phyloP scores from a whole-genome alignment of 2,797 vertebrate genomes.

The Chloroceryle inda region DNA sequence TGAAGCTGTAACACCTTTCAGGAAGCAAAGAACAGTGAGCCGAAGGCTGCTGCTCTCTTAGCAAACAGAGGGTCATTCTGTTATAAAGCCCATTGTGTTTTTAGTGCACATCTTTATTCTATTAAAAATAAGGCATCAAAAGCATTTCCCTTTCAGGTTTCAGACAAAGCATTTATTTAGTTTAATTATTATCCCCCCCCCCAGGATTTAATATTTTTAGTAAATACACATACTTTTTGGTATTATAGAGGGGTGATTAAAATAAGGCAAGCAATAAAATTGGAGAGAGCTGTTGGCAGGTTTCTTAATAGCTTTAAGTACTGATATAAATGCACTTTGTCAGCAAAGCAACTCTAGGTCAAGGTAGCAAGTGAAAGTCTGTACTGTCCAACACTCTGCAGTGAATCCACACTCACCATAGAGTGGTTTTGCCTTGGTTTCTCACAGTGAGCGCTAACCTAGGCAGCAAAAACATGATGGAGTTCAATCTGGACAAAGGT shows the following conservation, averaged over 20 bases:
- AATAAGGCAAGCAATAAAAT: neutral
- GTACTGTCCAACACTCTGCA: rapidly evolving
- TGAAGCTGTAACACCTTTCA: slow-evolving; percentile 74
- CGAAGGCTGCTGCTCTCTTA: slow-evolving; percentile 38
- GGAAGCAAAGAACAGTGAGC: slow-evolving; percentile 66
- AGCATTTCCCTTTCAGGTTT: neutral
- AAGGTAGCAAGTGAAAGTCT: neutral
- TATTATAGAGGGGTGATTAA: neutral
- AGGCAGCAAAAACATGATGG: neutral
- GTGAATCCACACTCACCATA: neutral
- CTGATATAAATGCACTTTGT: neutral
- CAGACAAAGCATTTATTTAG: neutral
- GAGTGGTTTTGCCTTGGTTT: neutral
- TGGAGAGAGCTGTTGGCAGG: neutral
- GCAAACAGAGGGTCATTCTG: slow-evolving; percentile 38
- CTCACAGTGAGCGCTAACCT: rapidly evolving
- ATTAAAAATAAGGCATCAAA: slow-evolving; percentile 7
- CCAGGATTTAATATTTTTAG: neutral
- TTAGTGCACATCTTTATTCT: slow-evolving; percentile 26
- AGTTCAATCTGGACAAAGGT: rapidly evolving
- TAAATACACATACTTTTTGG: neutral
- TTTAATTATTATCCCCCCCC: neutral
- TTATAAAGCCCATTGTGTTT: neutral
- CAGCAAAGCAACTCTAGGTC: neutral
- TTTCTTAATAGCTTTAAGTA: neutral